Evolutionary conservation across 2,888 invertebrate genomes (phyloP).

Genomic region (Mythimna loreyi): DNA sequence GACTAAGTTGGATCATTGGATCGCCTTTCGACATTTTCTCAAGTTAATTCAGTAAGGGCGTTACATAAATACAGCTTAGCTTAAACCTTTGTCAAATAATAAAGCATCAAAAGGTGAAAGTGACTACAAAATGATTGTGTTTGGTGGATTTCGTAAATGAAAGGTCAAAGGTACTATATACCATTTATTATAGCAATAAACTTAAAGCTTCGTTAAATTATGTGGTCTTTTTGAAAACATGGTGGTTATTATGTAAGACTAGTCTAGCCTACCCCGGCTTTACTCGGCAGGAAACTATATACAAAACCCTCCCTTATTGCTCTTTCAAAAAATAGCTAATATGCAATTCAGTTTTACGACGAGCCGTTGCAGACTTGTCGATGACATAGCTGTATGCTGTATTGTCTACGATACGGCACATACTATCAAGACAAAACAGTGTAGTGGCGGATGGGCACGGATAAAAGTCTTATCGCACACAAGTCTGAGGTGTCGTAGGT

Average conservation of each 20-base stretch:
- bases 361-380: too few species aligned
- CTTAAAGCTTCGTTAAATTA: conserved; percentile 22
- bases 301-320: too few species aligned
- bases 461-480: too few species aligned
- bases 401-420: too few species aligned
- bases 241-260: conserved; percentile 9
- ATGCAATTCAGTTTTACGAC: too few species aligned
- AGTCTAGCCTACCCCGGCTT: too few species aligned
- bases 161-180: conserved; percentile 41
- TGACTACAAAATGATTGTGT: conserved; percentile 47
- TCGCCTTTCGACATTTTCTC: conserved; percentile 13
- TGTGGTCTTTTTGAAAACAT: conserved; percentile 21
- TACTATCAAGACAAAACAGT: too few species aligned
- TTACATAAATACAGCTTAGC: conserved; percentile 26
- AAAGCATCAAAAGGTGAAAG: conserved; percentile 44
- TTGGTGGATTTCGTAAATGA: conserved; percentile 40
- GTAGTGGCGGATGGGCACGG: too few species aligned
- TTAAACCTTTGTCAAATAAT: conserved; percentile 33
- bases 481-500: too few species aligned
- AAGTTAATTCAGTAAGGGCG: conserved; percentile 22
- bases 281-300: background rate
- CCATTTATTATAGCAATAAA: conserved; percentile 36
- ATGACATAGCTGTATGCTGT: too few species aligned
- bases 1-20: too few species aligned
- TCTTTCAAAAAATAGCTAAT: too few species aligned